These are phyloP conservation scores for Chrysochloris asiatica DNA, from an alignment of 2,113 vertebrate genomes.

Conservation along the genomic window DNA sequence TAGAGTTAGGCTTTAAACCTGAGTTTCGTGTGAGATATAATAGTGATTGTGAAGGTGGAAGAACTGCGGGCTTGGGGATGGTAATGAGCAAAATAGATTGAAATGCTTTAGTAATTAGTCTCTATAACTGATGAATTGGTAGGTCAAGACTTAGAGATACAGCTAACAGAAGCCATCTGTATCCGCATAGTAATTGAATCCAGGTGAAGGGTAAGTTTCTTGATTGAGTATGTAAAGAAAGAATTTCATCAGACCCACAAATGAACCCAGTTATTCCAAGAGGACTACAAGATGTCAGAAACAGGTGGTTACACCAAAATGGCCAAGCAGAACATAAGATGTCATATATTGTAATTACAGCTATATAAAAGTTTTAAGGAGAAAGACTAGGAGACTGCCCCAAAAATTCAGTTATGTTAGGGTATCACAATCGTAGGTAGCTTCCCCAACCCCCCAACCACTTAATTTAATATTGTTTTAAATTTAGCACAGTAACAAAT, in stretches of 20 bases:
- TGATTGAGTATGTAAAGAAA: not conserved
- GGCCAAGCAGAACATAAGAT: not conserved
- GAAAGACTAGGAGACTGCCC: not conserved
- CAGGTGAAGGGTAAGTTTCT: not conserved
- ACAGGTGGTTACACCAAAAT: not conserved
- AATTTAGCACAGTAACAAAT: too few species aligned
- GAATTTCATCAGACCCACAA: not conserved
- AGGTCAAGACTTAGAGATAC: not conserved
- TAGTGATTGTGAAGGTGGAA: not conserved
- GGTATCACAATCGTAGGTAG: not conserved
- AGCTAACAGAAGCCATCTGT: slow-evolving; percentile 52
- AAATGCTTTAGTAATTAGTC: not conserved
- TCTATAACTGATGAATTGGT: not conserved
- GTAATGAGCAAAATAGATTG: not conserved
- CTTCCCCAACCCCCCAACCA: too few species aligned
- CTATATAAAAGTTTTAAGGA: not conserved
- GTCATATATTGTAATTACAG: not conserved
- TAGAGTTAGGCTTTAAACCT: not conserved
- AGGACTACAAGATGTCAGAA: slow-evolving; percentile 26
- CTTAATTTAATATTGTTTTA: too few species aligned
- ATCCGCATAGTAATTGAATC: not conserved
- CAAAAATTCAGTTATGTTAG: not conserved
- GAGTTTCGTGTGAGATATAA: not conserved
- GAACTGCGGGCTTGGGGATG: not conserved
- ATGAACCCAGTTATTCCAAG: not conserved